Evolutionary conservation across 2,797 vertebrate species (phyloP).

Genomic region (Melanitta fusca): DNA sequence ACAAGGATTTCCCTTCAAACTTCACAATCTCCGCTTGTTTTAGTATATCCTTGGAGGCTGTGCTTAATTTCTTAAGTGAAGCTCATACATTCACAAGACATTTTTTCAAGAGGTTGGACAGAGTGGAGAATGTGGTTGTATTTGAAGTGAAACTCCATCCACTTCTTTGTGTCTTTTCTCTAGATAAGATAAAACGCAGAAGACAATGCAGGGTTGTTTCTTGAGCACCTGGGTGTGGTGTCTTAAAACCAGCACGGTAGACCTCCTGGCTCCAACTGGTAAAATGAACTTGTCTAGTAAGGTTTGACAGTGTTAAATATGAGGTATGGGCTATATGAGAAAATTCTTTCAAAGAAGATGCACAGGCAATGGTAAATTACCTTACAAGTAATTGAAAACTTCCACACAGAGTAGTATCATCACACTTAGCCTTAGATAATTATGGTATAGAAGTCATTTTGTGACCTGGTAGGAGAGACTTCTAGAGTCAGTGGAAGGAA

Average conservation of each 20-base stretch:
- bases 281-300: background rate
- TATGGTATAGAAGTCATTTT: background rate
- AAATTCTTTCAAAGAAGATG: background rate
- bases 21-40: background rate
- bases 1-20: background rate
- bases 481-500: background rate
- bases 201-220: background rate
- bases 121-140: background rate
- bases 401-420: background rate
- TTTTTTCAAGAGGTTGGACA: background rate
- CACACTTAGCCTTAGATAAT: background rate
- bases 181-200: background rate
- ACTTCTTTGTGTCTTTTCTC: background rate
- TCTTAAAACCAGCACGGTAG: background rate
- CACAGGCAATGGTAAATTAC: background rate
- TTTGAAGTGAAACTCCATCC: background rate
- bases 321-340: too few relatives aligned
- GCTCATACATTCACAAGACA: background rate
- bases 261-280: background rate
- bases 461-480: too few relatives aligned
- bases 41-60: background rate
- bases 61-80: background rate
- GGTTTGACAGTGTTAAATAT: background rate
- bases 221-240: background rate
- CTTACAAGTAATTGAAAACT: background rate